A percentile compares a stretch with the other conserved stretches of the same genome.
These are phyloP conservation scores for Thamnophis elegans DNA, from an alignment of 2,797 vertebrate species.

Conservation along the genomic window DNA sequence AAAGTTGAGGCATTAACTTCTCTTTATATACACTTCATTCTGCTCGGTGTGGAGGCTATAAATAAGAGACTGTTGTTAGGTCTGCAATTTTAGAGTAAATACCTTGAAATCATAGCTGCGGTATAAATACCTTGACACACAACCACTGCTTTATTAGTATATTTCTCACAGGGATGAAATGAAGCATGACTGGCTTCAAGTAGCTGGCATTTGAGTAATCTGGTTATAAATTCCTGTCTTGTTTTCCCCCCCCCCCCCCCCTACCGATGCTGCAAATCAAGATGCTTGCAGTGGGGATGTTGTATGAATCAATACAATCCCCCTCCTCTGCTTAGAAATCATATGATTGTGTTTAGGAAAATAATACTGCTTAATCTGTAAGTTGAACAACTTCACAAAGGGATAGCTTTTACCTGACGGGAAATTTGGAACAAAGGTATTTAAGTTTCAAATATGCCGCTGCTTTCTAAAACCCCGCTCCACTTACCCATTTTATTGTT, in stretches of 20 bases:
- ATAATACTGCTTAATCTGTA: conserved; percentile 7
- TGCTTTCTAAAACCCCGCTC: not conserved
- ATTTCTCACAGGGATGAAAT: conserved; percentile 4
- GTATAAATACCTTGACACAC: not conserved
- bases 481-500: not conserved
- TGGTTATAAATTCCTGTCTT: conserved; percentile 11
- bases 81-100: not conserved
- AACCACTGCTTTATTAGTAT: not conserved
- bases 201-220: conserved; percentile 13
- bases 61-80: not conserved
- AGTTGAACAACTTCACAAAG: not conserved
- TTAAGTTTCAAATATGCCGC: not conserved
- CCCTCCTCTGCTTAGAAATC: not conserved
- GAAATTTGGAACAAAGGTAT: not conserved
- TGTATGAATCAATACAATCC: not conserved
- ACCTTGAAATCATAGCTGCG: not conserved
- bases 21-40: not conserved
- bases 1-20: too few relatives aligned
- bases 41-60: not conserved
- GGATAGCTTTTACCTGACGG: not conserved
- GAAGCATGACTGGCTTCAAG: not conserved
- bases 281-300: not conserved
- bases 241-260: not conserved
- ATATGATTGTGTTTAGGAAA: not conserved
- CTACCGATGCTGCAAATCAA: not conserved